Conservation (phyloP, 2,888 invertebrate species). For the Polymixis lichenea region DNA sequence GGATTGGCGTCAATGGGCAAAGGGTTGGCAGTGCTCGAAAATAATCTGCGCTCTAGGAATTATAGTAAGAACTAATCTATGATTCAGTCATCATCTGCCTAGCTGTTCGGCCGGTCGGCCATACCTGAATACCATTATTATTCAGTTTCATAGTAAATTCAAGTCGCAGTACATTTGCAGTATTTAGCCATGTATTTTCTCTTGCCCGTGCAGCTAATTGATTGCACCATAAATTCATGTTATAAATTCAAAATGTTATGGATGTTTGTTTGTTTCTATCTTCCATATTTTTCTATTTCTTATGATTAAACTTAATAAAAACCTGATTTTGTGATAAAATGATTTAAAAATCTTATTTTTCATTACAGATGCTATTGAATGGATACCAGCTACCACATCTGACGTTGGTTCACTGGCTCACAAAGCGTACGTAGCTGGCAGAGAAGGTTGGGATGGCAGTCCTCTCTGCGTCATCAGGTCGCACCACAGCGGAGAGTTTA, state of each 20-base stretch:
- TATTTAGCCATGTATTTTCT: background rate
- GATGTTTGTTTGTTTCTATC: background rate
- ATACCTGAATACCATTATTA: too few relatives aligned
- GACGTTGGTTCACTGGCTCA: constrained; percentile 74
- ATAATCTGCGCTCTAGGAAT: constrained; percentile 46
- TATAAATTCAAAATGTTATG: background rate
- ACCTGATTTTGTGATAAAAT: background rate
- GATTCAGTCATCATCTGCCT: background rate
- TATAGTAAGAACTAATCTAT: constrained; percentile 45
- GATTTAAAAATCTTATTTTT: background rate
- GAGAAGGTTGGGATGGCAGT: constrained; percentile 86
- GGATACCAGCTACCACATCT: constrained; percentile 79
- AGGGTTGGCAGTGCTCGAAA: constrained; percentile 51
- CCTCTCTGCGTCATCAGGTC: constrained; percentile 86
- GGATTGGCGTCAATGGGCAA: constrained; percentile 51
- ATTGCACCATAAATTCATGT: background rate
- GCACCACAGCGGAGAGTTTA: constrained; percentile 81
- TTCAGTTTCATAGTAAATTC: constrained; percentile 11
- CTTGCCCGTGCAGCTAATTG: background rate
- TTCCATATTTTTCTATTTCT: background rate
- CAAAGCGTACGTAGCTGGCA: constrained; percentile 82
- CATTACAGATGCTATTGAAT: constrained; percentile 76
- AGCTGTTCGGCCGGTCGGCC: too few relatives aligned
- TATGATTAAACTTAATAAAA: background rate
- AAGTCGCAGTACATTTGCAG: background rate